Conservation (phyloP, 2,797 vertebrate species). For the Paguma larvata region DNA sequence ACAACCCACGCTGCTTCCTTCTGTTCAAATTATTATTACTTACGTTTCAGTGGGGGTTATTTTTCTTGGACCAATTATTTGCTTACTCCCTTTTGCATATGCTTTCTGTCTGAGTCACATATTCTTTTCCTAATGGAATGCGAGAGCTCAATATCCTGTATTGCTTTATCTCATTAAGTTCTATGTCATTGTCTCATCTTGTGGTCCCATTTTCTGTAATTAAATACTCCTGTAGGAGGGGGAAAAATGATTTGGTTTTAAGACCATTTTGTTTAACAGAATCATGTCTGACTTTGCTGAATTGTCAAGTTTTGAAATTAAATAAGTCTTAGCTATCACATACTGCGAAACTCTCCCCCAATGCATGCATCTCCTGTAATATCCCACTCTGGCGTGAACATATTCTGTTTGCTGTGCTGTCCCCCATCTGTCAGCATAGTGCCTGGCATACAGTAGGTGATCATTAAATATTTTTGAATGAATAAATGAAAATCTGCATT, state of each 20-base stretch:
- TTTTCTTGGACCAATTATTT: constrained; percentile 27
- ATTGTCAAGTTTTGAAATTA: not conserved
- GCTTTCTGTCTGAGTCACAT: not conserved
- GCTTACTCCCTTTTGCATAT: not conserved
- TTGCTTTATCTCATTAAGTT: constrained; percentile 11
- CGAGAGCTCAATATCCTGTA: not conserved
- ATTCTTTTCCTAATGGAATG: not conserved
- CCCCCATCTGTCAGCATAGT: too few species aligned
- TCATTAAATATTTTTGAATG: not conserved
- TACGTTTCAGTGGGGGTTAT: not conserved
- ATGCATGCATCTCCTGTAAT: not conserved
- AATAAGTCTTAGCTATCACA: not conserved
- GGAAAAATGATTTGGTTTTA: not conserved
- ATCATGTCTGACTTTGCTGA: not conserved
- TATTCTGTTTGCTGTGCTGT: not conserved
- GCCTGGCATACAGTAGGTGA: not conserved
- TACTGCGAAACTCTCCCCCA: not conserved
- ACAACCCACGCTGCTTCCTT: not conserved
- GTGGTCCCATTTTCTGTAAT: not conserved
- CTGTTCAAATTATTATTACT: constrained; percentile 9
- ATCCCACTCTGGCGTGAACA: not conserved
- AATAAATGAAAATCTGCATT: not conserved
- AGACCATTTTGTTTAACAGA: constrained; percentile 14
- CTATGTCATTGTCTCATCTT: not conserved
- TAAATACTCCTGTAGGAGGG: not conserved